Conservation (phyloP, 2,797 vertebrate species). For the Heliangelus exortis region DNA sequence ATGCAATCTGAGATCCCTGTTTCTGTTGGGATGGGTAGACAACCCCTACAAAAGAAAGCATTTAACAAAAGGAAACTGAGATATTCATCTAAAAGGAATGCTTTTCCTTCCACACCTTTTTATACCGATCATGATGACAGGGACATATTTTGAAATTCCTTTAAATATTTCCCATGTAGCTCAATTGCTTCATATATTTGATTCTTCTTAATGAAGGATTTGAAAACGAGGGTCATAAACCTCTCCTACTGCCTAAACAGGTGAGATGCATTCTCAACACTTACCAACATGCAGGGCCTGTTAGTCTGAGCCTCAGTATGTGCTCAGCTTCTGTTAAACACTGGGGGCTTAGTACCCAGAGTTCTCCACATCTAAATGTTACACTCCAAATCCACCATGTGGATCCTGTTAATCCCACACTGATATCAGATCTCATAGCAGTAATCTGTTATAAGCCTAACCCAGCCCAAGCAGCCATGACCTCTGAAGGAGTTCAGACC, state of each 20-base stretch:
- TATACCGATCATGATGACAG: not conserved
- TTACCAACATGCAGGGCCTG: not conserved
- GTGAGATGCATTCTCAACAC: not conserved
- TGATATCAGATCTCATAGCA: slow-evolving; percentile 12
- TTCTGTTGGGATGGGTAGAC: not conserved
- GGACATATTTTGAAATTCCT: not conserved
- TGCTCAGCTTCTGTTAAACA: not conserved
- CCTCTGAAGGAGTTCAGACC: slow-evolving; percentile 13
- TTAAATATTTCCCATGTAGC: not conserved
- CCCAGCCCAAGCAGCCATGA: not conserved
- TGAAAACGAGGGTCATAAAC: not conserved
- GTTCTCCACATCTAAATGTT: not conserved
- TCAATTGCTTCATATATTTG: not conserved
- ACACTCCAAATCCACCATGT: slow-evolving; percentile 18
- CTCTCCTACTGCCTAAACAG: not conserved
- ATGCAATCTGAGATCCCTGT: not conserved
- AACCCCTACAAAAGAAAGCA: not conserved
- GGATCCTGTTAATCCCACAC: slow-evolving; percentile 20
- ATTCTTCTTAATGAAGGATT: not conserved
- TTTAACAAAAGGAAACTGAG: not conserved
- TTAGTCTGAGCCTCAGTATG: not conserved
- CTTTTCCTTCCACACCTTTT: not conserved
- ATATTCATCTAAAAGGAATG: not conserved
- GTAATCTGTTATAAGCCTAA: slow-evolving; percentile 12
- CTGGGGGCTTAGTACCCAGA: not conserved